Base-by-base conservation (phyloP, 1,140 invertebrate genomes). In the Scaptomyza graminum region DNA sequence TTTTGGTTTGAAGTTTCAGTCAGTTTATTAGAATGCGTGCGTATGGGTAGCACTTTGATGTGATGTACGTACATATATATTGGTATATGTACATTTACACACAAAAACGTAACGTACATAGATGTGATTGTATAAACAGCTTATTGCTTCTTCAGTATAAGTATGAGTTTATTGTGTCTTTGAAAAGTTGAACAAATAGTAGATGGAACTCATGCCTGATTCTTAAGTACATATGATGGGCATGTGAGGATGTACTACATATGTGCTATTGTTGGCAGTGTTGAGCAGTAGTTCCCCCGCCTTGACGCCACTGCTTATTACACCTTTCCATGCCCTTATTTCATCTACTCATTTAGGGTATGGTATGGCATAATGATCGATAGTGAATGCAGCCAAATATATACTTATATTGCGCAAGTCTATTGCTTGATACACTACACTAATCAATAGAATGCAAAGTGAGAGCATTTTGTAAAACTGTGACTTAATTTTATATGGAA, bases 81-180 rank as follows among this genome's bases (percentile, higher is more conserved):
- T 7, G 12, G 22, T 13, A 46, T 11, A 5, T 12, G 9, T 57
- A 50, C 22, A 69, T 41, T 43, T 25, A 52, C 28, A 44, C 65
- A 57, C 18, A 56, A 60, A 63, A 13, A 76, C 15, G 55, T 41
- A 13, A 76, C 15, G 55, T 41, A 13, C 22, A 56, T 22, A 22
- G 18, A 41, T 57, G 44, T 84, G 80, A 84, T 84, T 84, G 80
- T 80, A 76, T 84, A 80, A 84, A 76, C 76, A 80, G 80, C 80
- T 46, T 84, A 84, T 84, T 84, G 80, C 80, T 84, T 82, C 50
- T 46, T 71, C 54, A 52, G 50, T 49, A 50, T 57, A 57, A 62
- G 59, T 64, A 46, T 37, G 56, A 37, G 60, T 60, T 61, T 41
- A 49, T 16, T 11, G 44, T 37, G 44, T 41, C 55, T 46, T 63